phyloP scores from a whole-genome alignment of 2,113 vertebrate genomes.

The Serranochromis macrocephalus region DNA sequence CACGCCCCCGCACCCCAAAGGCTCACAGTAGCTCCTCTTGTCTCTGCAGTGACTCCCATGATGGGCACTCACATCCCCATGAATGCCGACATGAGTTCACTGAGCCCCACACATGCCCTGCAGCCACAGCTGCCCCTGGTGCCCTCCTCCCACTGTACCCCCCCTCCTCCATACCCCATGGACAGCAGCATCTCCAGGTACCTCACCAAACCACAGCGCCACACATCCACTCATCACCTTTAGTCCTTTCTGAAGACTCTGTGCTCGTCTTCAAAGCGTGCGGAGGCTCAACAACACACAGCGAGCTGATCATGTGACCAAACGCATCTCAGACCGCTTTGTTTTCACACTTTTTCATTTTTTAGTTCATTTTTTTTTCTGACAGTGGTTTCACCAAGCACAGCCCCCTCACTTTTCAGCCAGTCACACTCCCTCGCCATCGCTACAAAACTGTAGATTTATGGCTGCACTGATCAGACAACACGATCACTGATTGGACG shows the following conservation, averaged over 20 bases:
- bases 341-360: not conserved
- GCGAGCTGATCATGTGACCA: not conserved
- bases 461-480: not conserved
- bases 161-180: slow-evolving; percentile 96
- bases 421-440: not conserved
- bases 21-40: slow-evolving; percentile 65
- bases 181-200: slow-evolving; percentile 99
- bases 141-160: slow-evolving; percentile 96
- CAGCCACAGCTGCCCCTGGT: slow-evolving; percentile 92
- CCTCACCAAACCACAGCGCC: slow-evolving; percentile 12
- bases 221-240: not conserved
- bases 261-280: not conserved
- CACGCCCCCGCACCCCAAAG: not conserved
- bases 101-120: slow-evolving; percentile 91
- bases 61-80: slow-evolving; percentile 95
- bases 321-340: not conserved
- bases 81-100: slow-evolving; percentile 92
- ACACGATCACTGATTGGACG: not conserved
- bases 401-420: not conserved
- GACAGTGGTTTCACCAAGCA: not conserved
- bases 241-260: not conserved
- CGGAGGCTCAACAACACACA: not conserved
- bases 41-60: slow-evolving; percentile 87
- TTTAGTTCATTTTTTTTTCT: not conserved
- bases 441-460: not conserved